Evolutionary conservation across 2,888 invertebrate species (phyloP).

Genomic region (Eilema griseolum): DNA sequence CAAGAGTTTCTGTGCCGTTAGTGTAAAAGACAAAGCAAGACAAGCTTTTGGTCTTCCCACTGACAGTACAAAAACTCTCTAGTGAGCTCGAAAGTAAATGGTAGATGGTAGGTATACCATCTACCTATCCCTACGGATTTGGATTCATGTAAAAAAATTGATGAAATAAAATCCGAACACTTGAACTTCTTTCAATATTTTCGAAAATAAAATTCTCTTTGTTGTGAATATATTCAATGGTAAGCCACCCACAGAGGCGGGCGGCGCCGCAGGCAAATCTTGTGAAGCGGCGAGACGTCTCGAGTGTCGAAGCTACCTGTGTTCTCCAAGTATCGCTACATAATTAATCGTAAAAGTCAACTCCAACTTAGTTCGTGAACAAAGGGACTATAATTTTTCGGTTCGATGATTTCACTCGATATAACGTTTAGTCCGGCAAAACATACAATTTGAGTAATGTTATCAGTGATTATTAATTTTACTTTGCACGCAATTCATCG

Average conservation of each 20-base stretch:
- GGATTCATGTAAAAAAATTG: background rate
- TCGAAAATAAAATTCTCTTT: constrained; percentile 14
- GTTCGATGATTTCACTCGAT: constrained; percentile 12
- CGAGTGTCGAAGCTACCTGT: constrained; percentile 75
- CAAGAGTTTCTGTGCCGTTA: too few relatives aligned
- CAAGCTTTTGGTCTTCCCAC: too few relatives aligned
- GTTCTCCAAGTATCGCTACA: constrained; percentile 60
- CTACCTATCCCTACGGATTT: background rate
- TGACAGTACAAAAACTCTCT: too few relatives aligned
- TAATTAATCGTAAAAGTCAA: constrained; percentile 66
- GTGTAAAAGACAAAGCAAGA: too few relatives aligned
- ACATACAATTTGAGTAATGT: background rate
- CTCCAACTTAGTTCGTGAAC: constrained; percentile 22
- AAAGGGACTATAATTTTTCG: constrained; percentile 25
- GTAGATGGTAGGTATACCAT: too few relatives aligned
- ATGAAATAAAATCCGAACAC: constrained; percentile 7
- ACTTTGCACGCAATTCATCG: background rate
- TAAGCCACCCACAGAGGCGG: constrained; percentile 37
- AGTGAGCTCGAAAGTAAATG: too few relatives aligned
- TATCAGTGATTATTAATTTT: background rate
- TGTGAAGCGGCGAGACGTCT: constrained; percentile 76
- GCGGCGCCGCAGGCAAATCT: constrained; percentile 46
- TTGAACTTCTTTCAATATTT: constrained; percentile 11
- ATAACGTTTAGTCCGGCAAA: constrained; percentile 5
- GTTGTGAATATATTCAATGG: constrained; percentile 29